These are phyloP conservation scores for Leucoraja ocellata DNA, from an alignment of 2,797 vertebrate species.

Conservation along the genomic window DNA sequence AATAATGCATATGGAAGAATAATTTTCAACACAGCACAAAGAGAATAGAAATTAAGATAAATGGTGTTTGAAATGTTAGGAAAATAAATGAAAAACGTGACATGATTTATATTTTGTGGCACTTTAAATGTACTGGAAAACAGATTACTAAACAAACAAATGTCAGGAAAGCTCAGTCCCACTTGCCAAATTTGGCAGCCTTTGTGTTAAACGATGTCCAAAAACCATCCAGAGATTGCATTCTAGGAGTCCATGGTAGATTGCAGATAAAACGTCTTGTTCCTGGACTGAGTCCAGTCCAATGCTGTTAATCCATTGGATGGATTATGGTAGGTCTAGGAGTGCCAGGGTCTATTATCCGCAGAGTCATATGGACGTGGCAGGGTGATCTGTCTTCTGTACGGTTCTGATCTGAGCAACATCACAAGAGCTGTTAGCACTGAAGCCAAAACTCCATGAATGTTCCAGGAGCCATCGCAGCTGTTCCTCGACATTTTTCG, in stretches of 20 bases:
- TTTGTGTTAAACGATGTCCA: neutral
- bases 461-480: neutral
- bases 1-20: neutral
- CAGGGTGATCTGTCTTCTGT: neutral
- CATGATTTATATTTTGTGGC: neutral
- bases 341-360: neutral
- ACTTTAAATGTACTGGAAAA: neutral
- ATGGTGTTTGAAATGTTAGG: constrained; percentile 9
- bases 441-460: neutral
- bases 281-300: neutral
- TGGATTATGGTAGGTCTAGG: neutral
- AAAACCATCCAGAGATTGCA: constrained; percentile 25
- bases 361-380: neutral
- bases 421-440: neutral
- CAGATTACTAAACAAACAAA: constrained; percentile 22
- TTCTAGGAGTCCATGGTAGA: neutral
- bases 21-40: neutral
- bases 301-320: neutral
- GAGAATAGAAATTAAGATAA: neutral
- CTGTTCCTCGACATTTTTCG: constrained; percentile 1
- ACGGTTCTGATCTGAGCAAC: neutral
- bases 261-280: neutral
- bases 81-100: neutral
- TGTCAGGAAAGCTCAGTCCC: neutral
- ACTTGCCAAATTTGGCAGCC: neutral